phyloP scores from a whole-genome alignment of 2,113 vertebrate species.

The Elachura formosa region DNA sequence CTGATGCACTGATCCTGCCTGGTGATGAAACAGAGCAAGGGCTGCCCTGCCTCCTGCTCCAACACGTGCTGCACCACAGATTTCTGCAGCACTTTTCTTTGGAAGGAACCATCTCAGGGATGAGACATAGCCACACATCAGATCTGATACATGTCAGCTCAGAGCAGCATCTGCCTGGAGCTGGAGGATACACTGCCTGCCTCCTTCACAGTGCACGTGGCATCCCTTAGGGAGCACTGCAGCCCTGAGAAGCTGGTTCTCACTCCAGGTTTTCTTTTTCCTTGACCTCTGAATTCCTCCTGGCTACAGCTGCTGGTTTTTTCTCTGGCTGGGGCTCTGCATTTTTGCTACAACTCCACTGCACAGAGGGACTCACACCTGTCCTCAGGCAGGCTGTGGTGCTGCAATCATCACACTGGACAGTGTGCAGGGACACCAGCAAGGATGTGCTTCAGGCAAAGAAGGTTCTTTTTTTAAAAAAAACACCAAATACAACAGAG shows the following conservation, averaged over 20 bases:
- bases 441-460: neutral
- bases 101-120: neutral
- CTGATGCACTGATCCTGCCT: neutral
- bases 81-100: neutral
- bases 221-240: neutral
- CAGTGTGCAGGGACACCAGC: neutral
- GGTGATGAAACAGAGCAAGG: rapidly evolving
- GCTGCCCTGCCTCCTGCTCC: neutral
- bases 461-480: neutral
- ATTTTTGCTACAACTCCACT: neutral
- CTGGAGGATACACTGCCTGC: neutral
- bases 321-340: neutral
- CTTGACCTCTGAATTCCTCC: neutral
- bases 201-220: neutral
- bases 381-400: neutral
- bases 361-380: neutral
- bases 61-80: neutral
- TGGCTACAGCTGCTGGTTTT: neutral
- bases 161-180: neutral
- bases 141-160: neutral
- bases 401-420: neutral
- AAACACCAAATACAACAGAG: neutral
- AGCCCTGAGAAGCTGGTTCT: neutral
- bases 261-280: neutral
- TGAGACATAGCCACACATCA: slow-evolving; percentile 19